phyloP scores from a whole-genome alignment of 2,888 invertebrate species.

The Diadromus collaris region DNA sequence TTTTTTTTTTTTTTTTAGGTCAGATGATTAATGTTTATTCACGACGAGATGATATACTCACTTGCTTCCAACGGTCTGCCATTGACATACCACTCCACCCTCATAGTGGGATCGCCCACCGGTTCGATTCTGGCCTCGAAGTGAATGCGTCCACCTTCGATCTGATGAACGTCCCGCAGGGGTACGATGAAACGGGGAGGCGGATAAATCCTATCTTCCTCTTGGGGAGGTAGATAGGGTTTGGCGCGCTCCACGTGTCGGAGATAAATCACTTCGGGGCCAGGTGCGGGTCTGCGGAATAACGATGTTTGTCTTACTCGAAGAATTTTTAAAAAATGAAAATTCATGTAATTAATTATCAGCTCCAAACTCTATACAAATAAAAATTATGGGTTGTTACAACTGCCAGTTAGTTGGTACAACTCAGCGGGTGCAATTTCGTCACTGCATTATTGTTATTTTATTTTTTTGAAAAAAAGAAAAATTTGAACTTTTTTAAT shows the following conservation, averaged over 20 bases:
- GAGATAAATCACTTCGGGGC: constrained; percentile 96
- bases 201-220: constrained; percentile 94
- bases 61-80: constrained; percentile 95
- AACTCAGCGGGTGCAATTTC: too few species aligned
- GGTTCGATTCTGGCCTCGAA: constrained; percentile 99
- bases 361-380: too few species aligned
- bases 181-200: constrained; percentile 96
- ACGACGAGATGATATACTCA: constrained; percentile 81
- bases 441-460: not conserved
- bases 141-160: constrained; percentile 96
- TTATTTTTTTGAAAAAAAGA: too few species aligned
- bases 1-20: not conserved
- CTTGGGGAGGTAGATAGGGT: constrained; percentile 89
- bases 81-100: constrained; percentile 97
- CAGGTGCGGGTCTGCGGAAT: constrained; percentile 89
- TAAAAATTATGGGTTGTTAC: too few species aligned
- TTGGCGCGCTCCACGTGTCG: constrained; percentile 95
- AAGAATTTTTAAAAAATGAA: not conserved
- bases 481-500: too few species aligned
- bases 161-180: constrained; percentile 89
- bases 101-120: constrained; percentile 97
- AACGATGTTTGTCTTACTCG: not conserved
- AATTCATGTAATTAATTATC: not conserved
- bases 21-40: not conserved
- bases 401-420: too few species aligned